Conservation (phyloP, 2,113 vertebrate species). For the Tupaia tana region DNA sequence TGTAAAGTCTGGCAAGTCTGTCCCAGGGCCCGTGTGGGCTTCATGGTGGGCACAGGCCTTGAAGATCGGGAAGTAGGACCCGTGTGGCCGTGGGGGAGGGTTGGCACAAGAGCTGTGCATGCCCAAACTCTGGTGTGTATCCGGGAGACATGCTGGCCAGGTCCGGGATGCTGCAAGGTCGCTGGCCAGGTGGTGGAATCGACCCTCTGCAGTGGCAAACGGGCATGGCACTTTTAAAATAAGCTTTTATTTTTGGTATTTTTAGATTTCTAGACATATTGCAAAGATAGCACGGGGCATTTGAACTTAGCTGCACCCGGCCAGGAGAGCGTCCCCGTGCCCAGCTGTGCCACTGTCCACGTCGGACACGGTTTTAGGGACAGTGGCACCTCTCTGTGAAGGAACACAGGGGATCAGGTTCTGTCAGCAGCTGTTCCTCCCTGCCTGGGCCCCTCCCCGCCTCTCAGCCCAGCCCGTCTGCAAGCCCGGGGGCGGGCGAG, state of each 20-base stretch:
- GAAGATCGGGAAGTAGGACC: neutral
- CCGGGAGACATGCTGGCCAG: neutral
- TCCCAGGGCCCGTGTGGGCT: neutral
- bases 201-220: neutral
- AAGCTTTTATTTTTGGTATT: neutral
- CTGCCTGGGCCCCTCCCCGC: too few relatives aligned
- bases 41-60: neutral
- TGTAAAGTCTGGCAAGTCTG: neutral
- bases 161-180: neutral
- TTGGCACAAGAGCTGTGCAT: neutral
- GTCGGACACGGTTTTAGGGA: too few relatives aligned
- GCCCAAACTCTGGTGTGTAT: neutral
- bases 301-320: too few relatives aligned
- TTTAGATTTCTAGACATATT: neutral
- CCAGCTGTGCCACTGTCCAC: too few relatives aligned
- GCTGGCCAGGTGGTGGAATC: accelerated
- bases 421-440: too few relatives aligned
- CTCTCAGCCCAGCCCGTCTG: too few relatives aligned
- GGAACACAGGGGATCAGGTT: too few relatives aligned
- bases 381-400: too few relatives aligned
- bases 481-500: too few relatives aligned
- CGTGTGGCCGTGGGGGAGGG: neutral
- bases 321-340: too few relatives aligned
- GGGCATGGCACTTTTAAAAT: neutral
- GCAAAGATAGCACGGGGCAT: neutral